Percentiles rank a stretch among this genome's conserved stretches.
Conservation (phyloP, 2,113 vertebrate species). For the Cebidichthys violaceus region DNA sequence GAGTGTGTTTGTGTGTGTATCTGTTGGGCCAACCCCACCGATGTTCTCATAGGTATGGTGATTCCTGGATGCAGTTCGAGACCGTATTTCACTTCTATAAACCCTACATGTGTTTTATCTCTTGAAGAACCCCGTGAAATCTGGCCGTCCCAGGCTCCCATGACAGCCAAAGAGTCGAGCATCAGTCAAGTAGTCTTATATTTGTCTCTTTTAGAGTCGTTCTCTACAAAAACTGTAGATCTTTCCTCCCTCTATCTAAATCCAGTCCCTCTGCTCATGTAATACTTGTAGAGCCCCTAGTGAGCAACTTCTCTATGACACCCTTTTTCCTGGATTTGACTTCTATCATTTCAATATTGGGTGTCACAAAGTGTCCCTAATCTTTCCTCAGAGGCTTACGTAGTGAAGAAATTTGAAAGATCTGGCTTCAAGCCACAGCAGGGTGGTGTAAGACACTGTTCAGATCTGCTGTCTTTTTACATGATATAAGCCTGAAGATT, state of each 20-base stretch:
- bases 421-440: conserved; percentile 50
- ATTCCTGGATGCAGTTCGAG: conserved; percentile 52
- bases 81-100: conserved; percentile 59
- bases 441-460: conserved; percentile 35
- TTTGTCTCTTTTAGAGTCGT: conserved; percentile 52
- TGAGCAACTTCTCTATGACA: conserved; percentile 64
- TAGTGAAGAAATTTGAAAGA: conserved; percentile 54
- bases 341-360: conserved; percentile 73
- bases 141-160: conserved; percentile 32
- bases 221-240: conserved; percentile 58
- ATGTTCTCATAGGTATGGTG: conserved; percentile 51
- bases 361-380: conserved; percentile 68
- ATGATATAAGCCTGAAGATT: conserved; percentile 18
- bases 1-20: conserved; percentile 44
- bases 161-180: conserved; percentile 29
- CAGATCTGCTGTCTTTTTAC: conserved; percentile 17
- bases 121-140: conserved; percentile 52
- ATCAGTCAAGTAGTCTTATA: conserved; percentile 46
- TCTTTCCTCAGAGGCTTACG: conserved; percentile 61
- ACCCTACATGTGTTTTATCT: conserved; percentile 66
- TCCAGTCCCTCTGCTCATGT: conserved; percentile 34
- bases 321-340: conserved; percentile 71
- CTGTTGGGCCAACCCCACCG: conserved; percentile 23
- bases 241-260: conserved; percentile 48
- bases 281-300: conserved; percentile 58